Conservation (phyloP, 2,888 invertebrate genomes). For the Rhogogaster chlorosoma region DNA sequence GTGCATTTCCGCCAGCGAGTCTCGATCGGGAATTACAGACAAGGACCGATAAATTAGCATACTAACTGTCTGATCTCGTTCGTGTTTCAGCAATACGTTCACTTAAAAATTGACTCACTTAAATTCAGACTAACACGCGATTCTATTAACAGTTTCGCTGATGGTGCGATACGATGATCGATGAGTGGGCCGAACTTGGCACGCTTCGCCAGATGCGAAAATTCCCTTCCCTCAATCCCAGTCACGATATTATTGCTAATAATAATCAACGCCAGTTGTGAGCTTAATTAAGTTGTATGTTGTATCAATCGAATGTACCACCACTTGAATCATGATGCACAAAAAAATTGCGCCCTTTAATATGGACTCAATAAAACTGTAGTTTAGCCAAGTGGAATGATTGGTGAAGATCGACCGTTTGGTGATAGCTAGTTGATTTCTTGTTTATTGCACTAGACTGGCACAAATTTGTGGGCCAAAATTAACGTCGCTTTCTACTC, state of each 20-base stretch:
- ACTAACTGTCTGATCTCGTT: constrained; percentile 12
- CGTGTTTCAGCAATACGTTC: constrained; percentile 14
- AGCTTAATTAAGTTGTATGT: background rate
- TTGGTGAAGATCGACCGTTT: constrained; percentile 10
- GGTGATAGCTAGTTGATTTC: background rate
- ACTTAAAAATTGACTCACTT: constrained; percentile 2
- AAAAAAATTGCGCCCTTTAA: constrained; percentile 10
- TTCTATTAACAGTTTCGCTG: background rate
- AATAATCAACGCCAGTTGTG: background rate
- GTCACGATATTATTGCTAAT: constrained; percentile 3
- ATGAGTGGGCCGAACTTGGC: background rate
- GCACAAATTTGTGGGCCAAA: background rate
- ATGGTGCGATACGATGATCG: constrained; percentile 2
- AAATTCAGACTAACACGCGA: constrained; percentile 10
- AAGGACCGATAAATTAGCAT: constrained; percentile 28
- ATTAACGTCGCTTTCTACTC: background rate
- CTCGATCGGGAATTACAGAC: background rate
- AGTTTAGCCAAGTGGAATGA: constrained; percentile 35
- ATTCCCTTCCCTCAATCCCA: background rate
- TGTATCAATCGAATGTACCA: constrained; percentile 26
- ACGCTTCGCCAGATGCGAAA: constrained; percentile 18
- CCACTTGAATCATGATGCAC: constrained; percentile 21
- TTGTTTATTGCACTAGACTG: background rate
- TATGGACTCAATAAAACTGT: constrained; percentile 28
- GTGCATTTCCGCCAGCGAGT: background rate